phyloP scores from a whole-genome alignment of 1,140 invertebrate species.

The Eumaeus atala region DNA sequence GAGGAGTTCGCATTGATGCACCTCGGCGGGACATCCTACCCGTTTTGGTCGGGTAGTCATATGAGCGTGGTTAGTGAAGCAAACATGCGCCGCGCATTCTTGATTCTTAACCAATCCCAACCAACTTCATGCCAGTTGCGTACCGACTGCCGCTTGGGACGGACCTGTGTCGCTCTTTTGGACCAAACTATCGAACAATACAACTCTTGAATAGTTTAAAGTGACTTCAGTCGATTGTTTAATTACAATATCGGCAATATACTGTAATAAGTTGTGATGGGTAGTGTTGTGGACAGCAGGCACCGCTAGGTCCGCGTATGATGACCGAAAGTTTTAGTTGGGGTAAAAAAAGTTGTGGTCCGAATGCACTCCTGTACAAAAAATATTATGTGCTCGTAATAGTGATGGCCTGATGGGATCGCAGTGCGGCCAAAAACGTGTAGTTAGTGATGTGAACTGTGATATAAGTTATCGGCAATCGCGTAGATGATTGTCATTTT shows the following conservation, averaged over 20 bases:
- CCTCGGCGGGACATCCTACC: conserved; percentile 24
- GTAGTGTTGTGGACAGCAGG: conserved; percentile 27
- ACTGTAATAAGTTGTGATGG: conserved; percentile 41
- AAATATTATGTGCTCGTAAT: conserved; percentile 57
- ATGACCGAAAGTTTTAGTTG: conserved; percentile 62
- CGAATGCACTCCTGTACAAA: conserved; percentile 55
- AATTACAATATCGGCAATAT: conserved; percentile 24
- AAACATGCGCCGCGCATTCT: conserved; percentile 70
- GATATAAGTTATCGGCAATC: conserved; percentile 63
- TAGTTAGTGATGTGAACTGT: conserved; percentile 68
- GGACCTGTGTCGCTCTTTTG: conserved; percentile 39
- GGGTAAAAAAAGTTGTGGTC: conserved; percentile 57
- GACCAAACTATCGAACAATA: conserved; percentile 54
- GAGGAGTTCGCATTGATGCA: conserved; percentile 6
- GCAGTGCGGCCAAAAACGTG: conserved; percentile 57
- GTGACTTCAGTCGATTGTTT: conserved; percentile 41
- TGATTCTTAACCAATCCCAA: conserved; percentile 63
- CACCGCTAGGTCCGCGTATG: conserved; percentile 34
- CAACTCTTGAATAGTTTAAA: conserved; percentile 55
- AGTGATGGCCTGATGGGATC: conserved; percentile 69
- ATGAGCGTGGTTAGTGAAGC: conserved; percentile 54
- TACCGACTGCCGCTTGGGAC: conserved; percentile 38
- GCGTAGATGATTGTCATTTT: conserved; percentile 63
- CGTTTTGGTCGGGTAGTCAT: conserved; percentile 38
- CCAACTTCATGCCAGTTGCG: conserved; percentile 64